A percentile compares a stretch with the other conserved stretches of the same genome.
Evolutionary conservation across 1,140 invertebrate species (phyloP).

Genomic region (Octopus sinensis): DNA sequence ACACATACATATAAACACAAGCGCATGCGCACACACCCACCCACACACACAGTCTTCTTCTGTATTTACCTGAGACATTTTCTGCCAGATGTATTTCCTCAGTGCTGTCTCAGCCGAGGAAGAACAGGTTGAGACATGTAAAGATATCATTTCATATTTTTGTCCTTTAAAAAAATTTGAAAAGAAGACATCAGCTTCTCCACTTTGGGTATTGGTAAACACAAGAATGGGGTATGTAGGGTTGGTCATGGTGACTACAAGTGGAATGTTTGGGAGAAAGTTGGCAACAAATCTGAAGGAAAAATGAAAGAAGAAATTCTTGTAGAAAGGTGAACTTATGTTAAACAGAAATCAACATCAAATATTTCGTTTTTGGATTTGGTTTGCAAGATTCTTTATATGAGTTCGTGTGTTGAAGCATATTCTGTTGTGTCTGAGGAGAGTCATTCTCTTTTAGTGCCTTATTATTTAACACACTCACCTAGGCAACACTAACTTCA

Average conservation of each 20-base stretch:
- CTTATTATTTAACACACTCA: no score
- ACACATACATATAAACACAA: no score
- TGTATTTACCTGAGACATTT: constrained; percentile 43
- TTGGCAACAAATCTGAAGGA: not conserved
- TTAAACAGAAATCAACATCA: no score
- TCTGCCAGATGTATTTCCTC: constrained; percentile 47
- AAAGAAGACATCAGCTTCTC: not conserved
- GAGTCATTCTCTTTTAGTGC: no score
- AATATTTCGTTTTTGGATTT: no score
- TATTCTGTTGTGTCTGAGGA: no score
- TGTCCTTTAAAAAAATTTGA: not conserved
- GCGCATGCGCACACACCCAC: no score
- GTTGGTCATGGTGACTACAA: not conserved
- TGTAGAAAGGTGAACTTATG: no score
- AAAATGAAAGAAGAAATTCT: not conserved
- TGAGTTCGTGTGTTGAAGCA: no score
- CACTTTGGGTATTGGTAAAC: not conserved
- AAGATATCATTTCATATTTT: not conserved
- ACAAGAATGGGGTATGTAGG: not conserved
- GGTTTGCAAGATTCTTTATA: no score
- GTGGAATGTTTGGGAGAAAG: not conserved
- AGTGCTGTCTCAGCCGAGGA: constrained; percentile 41
- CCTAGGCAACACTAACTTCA: no score
- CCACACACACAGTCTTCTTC: not conserved
- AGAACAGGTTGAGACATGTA: constrained; percentile 10